These are phyloP conservation scores for Enteromius unitaeniatus DNA, from an alignment of 2,797 vertebrate genomes.

Conservation along the genomic window DNA sequence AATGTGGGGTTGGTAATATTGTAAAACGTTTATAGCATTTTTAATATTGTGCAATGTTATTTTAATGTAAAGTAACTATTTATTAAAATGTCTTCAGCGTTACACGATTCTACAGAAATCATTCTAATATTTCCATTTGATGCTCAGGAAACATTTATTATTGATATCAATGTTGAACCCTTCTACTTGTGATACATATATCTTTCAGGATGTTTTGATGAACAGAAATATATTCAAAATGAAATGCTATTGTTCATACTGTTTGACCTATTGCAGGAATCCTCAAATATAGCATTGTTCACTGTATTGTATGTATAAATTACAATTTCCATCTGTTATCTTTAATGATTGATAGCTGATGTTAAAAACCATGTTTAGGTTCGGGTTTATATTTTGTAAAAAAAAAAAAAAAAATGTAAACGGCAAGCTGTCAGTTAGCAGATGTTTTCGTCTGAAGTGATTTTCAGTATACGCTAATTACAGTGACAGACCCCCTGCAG, in stretches of 20 bases:
- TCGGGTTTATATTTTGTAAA: not conserved
- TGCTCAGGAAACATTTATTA: not conserved
- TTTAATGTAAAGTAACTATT: not conserved
- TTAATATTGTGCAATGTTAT: not conserved
- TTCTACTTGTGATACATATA: not conserved
- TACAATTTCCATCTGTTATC: not conserved
- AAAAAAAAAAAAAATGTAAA: not conserved
- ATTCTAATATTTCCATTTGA: not conserved
- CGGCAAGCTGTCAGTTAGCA: not conserved
- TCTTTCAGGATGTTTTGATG: not conserved
- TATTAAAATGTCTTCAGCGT: not conserved
- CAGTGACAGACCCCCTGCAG: constrained; percentile 9
- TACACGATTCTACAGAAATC: not conserved
- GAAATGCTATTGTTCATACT: not conserved
- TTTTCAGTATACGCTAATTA: not conserved
- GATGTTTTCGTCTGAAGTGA: not conserved
- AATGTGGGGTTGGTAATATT: not conserved
- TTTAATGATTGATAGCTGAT: not conserved
- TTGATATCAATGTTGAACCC: not conserved
- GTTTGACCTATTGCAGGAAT: not conserved
- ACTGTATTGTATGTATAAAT: not conserved
- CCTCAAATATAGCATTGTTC: not conserved
- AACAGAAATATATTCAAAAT: not conserved
- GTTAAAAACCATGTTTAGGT: not conserved
- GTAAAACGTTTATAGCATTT: not conserved